These are phyloP conservation scores for Tautogolabrus adspersus DNA, from an alignment of 2,113 vertebrate genomes.

Conservation along the genomic window DNA sequence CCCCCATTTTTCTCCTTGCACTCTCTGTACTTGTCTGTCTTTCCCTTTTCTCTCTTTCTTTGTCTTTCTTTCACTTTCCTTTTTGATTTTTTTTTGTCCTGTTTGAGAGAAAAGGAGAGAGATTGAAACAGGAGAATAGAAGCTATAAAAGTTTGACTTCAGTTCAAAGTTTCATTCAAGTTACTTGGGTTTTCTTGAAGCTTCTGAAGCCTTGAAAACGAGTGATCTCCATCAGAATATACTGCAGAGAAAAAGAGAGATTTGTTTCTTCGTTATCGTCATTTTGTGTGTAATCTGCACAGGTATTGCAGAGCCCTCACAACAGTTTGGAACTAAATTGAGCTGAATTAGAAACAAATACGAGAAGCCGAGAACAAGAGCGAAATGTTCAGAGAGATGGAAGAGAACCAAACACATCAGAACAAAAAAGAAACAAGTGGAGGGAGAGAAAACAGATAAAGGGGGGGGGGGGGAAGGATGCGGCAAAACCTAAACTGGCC, in stretches of 20 bases:
- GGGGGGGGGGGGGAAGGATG: constrained; percentile 45
- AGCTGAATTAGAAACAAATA: constrained; percentile 14
- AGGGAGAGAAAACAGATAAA: constrained; percentile 52
- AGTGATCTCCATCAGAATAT: constrained; percentile 30
- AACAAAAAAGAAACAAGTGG: constrained; percentile 45
- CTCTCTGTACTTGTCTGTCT: constrained; percentile 29
- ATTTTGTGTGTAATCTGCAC: constrained; percentile 20
- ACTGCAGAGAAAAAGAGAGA: neutral
- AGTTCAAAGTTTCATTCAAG: constrained; percentile 44
- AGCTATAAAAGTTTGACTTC: constrained; percentile 34
- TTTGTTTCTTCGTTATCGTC: constrained; percentile 1
- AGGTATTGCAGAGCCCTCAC: neutral
- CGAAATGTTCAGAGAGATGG: constrained; percentile 14
- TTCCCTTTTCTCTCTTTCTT: constrained; percentile 37
- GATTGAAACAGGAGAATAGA: constrained; percentile 40
- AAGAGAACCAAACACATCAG: constrained; percentile 6
- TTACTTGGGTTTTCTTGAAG: constrained; percentile 33
- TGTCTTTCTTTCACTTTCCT: constrained; percentile 17
- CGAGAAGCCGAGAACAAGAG: constrained; percentile 2
- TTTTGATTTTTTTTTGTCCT: constrained; percentile 25
- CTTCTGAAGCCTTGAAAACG: constrained; percentile 29
- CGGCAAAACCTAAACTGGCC: constrained; percentile 37
- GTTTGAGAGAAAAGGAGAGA: constrained; percentile 18
- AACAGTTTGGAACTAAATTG: neutral
- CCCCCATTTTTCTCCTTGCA: neutral